Base-by-base conservation (phyloP, 37 sponge, comb jelly and placozoan species). In the Cladorhizidae sp. region DNA sequence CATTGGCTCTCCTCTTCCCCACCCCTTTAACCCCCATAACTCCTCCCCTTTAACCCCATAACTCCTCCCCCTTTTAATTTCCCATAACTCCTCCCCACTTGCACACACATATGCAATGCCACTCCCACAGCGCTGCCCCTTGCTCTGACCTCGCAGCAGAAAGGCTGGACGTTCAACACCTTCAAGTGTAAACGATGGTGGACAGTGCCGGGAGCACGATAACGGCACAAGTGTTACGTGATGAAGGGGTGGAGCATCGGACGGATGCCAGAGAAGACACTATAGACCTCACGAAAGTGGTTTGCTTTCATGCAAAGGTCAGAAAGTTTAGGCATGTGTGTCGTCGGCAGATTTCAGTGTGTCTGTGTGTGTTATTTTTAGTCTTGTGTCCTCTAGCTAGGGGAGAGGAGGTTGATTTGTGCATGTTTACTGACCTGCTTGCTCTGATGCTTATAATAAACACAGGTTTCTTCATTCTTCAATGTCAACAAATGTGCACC, bases 221-320 rank as follows among this genome's bases (percentile, higher is more conserved):
- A 2, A 12, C 41, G 71, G 45, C 11, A 36, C 39, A 7, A 37
- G 20, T 3, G 39, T 67, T 38, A 37, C 39, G 15, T 67, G 68
- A 67, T 14, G 36, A 57, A 18, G 50, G 29, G 35, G 72, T 36
- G 45, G 72, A 40, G 49, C 22, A 23, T 37, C 29, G 21, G 22
- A 40, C 29, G 17, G 29, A 28, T 23, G 62, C 6, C 28, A 17
- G 70, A 69, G n/a, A 2, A 5, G n/a, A 71, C 50, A 71, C 26
- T 45, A 25, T 41, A 1, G 85, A 77, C 58, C 37, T 84, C 42
- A 76, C 38, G 58, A 68, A 76, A 28, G 69, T 84, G 71, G 85
- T 84, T 40, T 77, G 49, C 40, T 84, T 84, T 36, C 77, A 68
- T 57, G 77, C 77, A n/a, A 84, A 84, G 85, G 85, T 77, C 0